Evolutionary conservation across 2,888 invertebrate genomes (phyloP).

Genomic region (Tyria jacobaeae): DNA sequence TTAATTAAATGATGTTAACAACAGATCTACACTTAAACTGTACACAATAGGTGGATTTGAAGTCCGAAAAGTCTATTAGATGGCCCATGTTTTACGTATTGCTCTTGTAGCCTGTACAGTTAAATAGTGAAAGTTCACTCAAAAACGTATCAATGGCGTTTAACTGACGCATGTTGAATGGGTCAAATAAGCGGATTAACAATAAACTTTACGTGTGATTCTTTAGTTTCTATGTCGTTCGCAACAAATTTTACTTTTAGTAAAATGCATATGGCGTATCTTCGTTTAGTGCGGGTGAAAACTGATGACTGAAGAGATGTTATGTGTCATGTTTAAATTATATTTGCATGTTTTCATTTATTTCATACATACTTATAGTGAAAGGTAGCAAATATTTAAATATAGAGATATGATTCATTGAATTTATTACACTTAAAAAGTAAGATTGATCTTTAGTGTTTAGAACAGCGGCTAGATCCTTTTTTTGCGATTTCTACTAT

Average conservation of each 20-base stretch:
- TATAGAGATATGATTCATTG: too few species aligned
- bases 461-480: neutral
- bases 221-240: constrained; percentile 4
- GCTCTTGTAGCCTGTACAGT: constrained; percentile 9
- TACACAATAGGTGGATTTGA: neutral
- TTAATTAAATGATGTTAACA: neutral
- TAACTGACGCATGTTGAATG: constrained; percentile 13
- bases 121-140: constrained; percentile 16
- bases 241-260: neutral
- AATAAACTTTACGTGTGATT: constrained; percentile 5
- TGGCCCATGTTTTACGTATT: neutral
- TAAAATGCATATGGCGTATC: neutral
- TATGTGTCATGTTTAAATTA: too few species aligned
- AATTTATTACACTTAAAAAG: neutral
- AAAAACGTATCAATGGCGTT: constrained; percentile 18
- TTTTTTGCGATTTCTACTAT: neutral
- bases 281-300: neutral
- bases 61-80: neutral
- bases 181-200: constrained; percentile 9
- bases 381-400: too few species aligned
- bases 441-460: neutral
- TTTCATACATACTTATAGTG: too few species aligned
- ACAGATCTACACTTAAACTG: neutral
- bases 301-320: too few species aligned
- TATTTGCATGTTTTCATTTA: too few species aligned